phyloP scores from a whole-genome alignment of 2,888 invertebrate species.

The Andrena praecox region DNA sequence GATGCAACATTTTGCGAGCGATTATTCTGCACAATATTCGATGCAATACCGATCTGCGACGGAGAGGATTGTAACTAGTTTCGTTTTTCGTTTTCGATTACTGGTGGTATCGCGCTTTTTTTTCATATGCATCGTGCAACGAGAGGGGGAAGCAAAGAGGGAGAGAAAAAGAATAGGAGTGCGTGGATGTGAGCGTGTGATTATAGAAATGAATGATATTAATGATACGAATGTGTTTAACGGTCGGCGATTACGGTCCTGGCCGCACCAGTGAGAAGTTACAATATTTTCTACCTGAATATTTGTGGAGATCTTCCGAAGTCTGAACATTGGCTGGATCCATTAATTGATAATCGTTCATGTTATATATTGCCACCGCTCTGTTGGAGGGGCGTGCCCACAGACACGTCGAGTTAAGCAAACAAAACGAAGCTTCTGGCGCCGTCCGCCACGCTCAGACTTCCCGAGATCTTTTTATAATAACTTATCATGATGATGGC shows the following conservation, averaged over 20 bases:
- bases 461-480: slow-evolving; percentile 58
- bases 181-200: slow-evolving; percentile 45
- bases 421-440: neutral
- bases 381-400: slow-evolving; percentile 13
- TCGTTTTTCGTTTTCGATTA: slow-evolving; percentile 62
- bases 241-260: slow-evolving; percentile 57
- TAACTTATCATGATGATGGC: slow-evolving; percentile 62
- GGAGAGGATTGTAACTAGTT: slow-evolving; percentile 64
- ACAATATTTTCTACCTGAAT: slow-evolving; percentile 73
- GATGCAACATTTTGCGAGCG: slow-evolving; percentile 1
- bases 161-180: slow-evolving; percentile 28
- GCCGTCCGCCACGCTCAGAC: slow-evolving; percentile 44
- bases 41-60: slow-evolving; percentile 54
- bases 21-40: slow-evolving; percentile 70
- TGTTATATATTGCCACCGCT: slow-evolving; percentile 20
- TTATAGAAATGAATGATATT: slow-evolving; percentile 50
- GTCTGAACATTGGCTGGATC: slow-evolving; percentile 43
- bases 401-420: neutral
- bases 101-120: slow-evolving; percentile 60
- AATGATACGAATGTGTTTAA: slow-evolving; percentile 52
- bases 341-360: slow-evolving; percentile 12
- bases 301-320: slow-evolving; percentile 55
- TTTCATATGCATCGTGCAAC: slow-evolving; percentile 65
- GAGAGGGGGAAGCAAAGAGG: slow-evolving; percentile 30
- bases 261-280: slow-evolving; percentile 69